A percentile compares a stretch with the other conserved stretches of the same genome.
These are phyloP conservation scores for Microcebus ravelobensis DNA, from an alignment of 2,113 vertebrate species.

Conservation along the genomic window DNA sequence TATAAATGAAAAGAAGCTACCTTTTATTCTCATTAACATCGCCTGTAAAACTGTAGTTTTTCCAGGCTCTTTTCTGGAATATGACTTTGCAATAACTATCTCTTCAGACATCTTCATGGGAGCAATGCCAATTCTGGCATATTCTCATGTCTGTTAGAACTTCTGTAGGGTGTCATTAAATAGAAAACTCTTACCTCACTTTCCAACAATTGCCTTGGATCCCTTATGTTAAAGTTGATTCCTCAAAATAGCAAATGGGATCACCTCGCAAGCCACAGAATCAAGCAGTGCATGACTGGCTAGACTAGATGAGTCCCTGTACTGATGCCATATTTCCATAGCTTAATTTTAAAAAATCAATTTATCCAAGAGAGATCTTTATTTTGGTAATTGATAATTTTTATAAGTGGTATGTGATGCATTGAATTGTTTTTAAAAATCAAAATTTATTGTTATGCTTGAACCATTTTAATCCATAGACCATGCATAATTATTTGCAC, in stretches of 20 bases:
- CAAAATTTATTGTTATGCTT: conserved; percentile 34
- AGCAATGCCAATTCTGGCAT: background rate
- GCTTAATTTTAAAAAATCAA: background rate
- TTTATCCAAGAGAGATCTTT: background rate
- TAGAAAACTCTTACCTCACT: background rate
- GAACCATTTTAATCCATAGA: conserved; percentile 51
- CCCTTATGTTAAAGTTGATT: background rate
- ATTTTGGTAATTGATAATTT: conserved; percentile 46
- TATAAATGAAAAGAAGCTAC: conserved; percentile 11
- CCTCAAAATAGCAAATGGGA: background rate
- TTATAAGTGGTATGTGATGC: conserved; percentile 18
- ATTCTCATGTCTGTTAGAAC: background rate
- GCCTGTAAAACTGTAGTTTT: background rate
- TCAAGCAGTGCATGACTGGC: background rate
- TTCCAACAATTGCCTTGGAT: background rate
- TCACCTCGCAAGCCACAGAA: background rate
- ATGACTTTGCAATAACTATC: background rate
- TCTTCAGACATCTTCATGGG: background rate
- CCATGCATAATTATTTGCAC: conserved; percentile 39
- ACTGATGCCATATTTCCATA: background rate
- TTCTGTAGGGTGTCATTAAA: background rate
- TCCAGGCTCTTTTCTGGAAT: background rate
- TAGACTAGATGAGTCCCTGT: background rate
- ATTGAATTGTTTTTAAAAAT: conserved; percentile 37
- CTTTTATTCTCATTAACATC: background rate